Evolutionary conservation across 2,888 invertebrate species (phyloP), one percentile per base, ranked within the genome.

Genomic region (Nephrocerus scutellatus): DNA sequence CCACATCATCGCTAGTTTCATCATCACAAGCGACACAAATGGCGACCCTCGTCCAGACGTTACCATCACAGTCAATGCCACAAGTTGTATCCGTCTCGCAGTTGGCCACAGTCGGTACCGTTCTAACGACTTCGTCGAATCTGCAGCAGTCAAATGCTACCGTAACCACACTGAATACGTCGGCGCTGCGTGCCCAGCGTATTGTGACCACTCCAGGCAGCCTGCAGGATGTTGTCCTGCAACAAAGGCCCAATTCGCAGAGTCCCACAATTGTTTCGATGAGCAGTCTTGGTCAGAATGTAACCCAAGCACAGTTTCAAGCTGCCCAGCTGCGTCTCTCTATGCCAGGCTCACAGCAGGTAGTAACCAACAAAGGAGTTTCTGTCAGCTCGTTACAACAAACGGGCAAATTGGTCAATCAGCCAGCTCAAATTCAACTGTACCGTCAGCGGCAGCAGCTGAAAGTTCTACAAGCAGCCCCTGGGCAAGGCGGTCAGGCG

Each of bases 71-170:
- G 44, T 50, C 63, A 13, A 33, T 64, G 38, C 63, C 68, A 1
- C 69, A 68, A 47, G 66, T 72, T 21, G 67, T 72, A 3, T 64
- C 69, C 12, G 63, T 72, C 28, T 60, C 73, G 37, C 63, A 70
- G 26, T 46, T 71, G 40, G 58, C 74, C 53, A 58, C 62, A 44
- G 56, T 62, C 46, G 57, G 65, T 49, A 51, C 70, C 38, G 54
- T 70, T 47, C 43, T 72, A 50, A 58, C 73, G 48, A 55, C 70
- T 26, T 59, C 66, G 3, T 56, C 61, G 14, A 56, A 56, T 7
- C 50, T 65, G 39, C 61, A 59, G 28, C 57, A 63, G 18, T 58
- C 62, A 6, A 57, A 58, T 21, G 45, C 51, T 2, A 60, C 62
- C 0, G 62, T 70, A 9, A 68, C 63, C 1, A 69, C 65, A 1